phyloP scores from a whole-genome alignment of 2,797 vertebrate genomes.

The Squalus acanthias region DNA sequence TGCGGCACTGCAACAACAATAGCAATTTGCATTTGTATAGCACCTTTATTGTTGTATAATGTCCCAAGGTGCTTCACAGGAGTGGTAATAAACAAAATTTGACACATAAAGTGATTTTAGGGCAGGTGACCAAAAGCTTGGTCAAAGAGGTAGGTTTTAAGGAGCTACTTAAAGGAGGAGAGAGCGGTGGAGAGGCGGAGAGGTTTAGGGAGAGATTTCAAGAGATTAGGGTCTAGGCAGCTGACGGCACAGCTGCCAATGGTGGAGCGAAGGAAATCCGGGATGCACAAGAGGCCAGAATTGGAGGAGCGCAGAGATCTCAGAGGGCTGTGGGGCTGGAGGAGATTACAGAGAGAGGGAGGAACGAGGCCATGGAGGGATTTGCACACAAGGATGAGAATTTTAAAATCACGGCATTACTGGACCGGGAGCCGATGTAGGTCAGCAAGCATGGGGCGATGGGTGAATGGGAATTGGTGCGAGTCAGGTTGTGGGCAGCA shows the following conservation, averaged over 20 bases:
- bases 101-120: not conserved
- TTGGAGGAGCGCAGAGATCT: not conserved
- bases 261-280: not conserved
- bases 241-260: not conserved
- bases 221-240: not conserved
- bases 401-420: not conserved
- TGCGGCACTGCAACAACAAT: not conserved
- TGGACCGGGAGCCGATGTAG: too few relatives aligned
- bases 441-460: too few relatives aligned
- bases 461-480: too few relatives aligned
- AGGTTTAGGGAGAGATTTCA: not conserved
- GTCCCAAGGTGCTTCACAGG: not conserved
- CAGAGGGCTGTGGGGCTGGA: not conserved
- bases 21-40: not conserved
- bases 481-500: too few relatives aligned
- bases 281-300: not conserved
- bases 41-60: not conserved
- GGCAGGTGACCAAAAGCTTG: not conserved
- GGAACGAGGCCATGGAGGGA: not conserved
- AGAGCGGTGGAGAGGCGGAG: not conserved
- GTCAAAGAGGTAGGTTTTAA: not conserved
- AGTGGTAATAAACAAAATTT: not conserved
- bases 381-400: not conserved
- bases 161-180: not conserved
- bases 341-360: not conserved